A percentile compares a stretch with the other conserved stretches of the same genome.
phyloP scores from a whole-genome alignment of 2,797 vertebrate species.

The Threskiornis aethiopicus region DNA sequence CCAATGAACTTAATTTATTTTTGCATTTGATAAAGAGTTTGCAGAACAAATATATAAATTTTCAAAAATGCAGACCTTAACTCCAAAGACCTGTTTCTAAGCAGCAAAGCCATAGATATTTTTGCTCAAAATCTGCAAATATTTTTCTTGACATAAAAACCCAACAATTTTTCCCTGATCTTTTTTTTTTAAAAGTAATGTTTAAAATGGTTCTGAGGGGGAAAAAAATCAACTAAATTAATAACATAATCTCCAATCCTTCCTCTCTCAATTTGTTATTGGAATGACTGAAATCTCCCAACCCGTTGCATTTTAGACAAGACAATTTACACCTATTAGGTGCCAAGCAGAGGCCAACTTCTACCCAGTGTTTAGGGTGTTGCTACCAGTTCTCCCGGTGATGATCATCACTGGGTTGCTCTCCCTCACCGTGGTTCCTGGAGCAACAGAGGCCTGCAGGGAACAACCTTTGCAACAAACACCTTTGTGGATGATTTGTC shows the following conservation, averaged over 20 bases:
- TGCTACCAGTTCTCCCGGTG: neutral
- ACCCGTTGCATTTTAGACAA: neutral
- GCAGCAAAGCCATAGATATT: neutral
- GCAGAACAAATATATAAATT: neutral
- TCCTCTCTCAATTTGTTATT: neutral
- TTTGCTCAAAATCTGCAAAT: neutral
- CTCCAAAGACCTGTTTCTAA: neutral
- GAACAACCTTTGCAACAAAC: neutral
- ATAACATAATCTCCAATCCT: neutral
- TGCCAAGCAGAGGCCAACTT: neutral
- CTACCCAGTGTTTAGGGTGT: neutral
- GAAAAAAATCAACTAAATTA: neutral
- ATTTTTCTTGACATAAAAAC: neutral
- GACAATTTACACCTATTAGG: neutral
- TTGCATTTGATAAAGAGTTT: neutral
- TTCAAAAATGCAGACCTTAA: neutral
- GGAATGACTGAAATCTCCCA: neutral
- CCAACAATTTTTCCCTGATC: neutral
- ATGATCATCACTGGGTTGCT: neutral
- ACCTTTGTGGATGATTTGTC: neutral
- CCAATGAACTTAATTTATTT: neutral
- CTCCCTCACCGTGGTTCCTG: neutral
- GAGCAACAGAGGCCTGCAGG: neutral
- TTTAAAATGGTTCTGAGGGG: neutral
- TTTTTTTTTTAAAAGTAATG: neutral